Evolutionary conservation across 2,113 vertebrate species (phyloP), one percentile per base, ranked within the genome.

Genomic region (Illadopsis cleaveri): DNA sequence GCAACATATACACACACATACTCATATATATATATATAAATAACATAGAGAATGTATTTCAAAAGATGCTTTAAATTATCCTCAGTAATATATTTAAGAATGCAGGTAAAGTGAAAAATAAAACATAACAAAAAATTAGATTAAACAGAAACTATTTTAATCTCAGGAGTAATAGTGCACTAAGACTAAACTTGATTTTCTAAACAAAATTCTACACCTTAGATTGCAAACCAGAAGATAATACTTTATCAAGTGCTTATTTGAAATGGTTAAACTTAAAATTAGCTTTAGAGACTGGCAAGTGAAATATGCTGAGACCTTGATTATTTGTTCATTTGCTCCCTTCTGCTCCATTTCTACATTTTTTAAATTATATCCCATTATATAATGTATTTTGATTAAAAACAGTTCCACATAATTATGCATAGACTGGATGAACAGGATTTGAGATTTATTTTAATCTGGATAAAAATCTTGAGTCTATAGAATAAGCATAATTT

Each of bases 381-480:
- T 93, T 96, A 69, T 86, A 83, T 93, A 94, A 94, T n/a, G 23
- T 90, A 76, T 94, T 94, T 96, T 93, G 47, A 38, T 69, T 79
- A 84, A 70, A 87, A 96, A 92, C 83, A 76, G 60, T 90, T 94
- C 57, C 65, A 81, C n/a, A 69, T 94, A 86, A 82, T 96, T 93
- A 90, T 93, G 33, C 66, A 89, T 81, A 54, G 89, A 81, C 75
- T 93, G 85, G 85, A 95, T 94, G 92, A 89, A 95, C 62, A 92
- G 94, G 93, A 97, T 96, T 96, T 87, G 69, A 88, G 85, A 93
- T 95, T 97, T 95, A 86, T 38, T 95, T 85, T 97, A 94, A 96
- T 96, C 87, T 95, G 93, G 91, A 89, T 95, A 79, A 96, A 91
- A 95, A 95, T 89, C 60, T 84, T 79, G 80, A 88, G 27, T 91